Evolutionary conservation across 2,888 invertebrate species (phyloP).

Genomic region (Ceratothoa steindachneri): DNA sequence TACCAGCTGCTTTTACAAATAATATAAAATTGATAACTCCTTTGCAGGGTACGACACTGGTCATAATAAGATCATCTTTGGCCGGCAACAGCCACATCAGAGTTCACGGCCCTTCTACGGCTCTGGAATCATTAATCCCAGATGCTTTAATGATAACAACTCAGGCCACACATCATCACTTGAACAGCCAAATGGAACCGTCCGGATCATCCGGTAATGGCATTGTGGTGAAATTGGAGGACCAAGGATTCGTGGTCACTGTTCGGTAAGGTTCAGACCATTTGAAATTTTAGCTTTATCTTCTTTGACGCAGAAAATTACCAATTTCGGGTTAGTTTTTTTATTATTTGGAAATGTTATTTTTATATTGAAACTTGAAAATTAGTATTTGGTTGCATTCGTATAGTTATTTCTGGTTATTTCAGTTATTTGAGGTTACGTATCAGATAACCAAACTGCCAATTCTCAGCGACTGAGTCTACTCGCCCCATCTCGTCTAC

Average conservation of each 20-base stretch:
- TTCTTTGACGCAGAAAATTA: no score
- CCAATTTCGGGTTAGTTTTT: no score
- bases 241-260: slow-evolving; percentile 13
- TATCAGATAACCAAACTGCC: no score
- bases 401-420: no score
- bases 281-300: no score
- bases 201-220: neutral
- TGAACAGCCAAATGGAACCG: neutral
- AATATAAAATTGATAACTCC: neutral
- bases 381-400: no score
- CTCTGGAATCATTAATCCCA: slow-evolving; percentile 3
- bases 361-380: no score
- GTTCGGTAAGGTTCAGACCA: slow-evolving; percentile 4
- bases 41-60: slow-evolving; percentile 20
- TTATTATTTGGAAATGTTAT: no score
- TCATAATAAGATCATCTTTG: neutral
- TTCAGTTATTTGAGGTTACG: no score
- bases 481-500: no score
- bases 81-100: neutral
- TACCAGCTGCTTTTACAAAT: no score
- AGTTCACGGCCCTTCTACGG: slow-evolving; percentile 11
- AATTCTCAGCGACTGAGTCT: no score
- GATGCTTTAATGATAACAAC: neutral
- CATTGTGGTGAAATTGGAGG: neutral
- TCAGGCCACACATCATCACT: slow-evolving; percentile 15